A percentile compares a stretch with the other conserved stretches of the same genome.
Conservation (phyloP, 2,888 invertebrate species). For the Hypselothyrea guttata region DNA sequence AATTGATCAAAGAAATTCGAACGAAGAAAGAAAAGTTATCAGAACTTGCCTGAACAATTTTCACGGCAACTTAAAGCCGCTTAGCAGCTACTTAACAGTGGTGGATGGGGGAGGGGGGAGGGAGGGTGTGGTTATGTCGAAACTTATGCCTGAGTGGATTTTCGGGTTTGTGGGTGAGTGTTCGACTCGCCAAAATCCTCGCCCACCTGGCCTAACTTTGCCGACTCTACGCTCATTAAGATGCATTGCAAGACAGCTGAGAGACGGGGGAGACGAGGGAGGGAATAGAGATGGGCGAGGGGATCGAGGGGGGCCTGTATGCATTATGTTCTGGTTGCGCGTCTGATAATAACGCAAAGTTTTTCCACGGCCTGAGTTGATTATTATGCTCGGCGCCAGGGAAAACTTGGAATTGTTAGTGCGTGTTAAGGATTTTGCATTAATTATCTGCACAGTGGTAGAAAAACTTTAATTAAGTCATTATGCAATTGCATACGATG, state of each 20-base stretch:
- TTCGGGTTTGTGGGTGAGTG: slow-evolving; percentile 24
- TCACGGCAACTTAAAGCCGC: slow-evolving; percentile 72
- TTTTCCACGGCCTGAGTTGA: slow-evolving; percentile 62
- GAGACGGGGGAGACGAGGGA: not conserved
- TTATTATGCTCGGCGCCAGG: slow-evolving; percentile 51
- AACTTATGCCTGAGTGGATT: slow-evolving; percentile 54
- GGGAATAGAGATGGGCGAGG: not conserved
- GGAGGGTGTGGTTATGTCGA: slow-evolving; percentile 1
- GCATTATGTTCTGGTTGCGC: slow-evolving; percentile 56
- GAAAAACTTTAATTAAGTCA: slow-evolving; percentile 70
- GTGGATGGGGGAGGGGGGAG: not conserved
- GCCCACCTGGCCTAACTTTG: slow-evolving; percentile 23
- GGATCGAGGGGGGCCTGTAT: slow-evolving; percentile 11
- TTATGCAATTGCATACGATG: slow-evolving; percentile 63
- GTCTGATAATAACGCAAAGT: slow-evolving; percentile 66
- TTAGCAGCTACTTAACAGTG: slow-evolving; percentile 52
- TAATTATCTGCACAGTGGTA: slow-evolving; percentile 61
- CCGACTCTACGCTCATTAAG: slow-evolving; percentile 60
- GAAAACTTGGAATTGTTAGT: slow-evolving; percentile 70
- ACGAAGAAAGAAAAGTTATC: slow-evolving; percentile 35
- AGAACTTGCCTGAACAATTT: slow-evolving; percentile 53
- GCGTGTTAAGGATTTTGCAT: slow-evolving; percentile 74
- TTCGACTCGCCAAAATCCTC: slow-evolving; percentile 13
- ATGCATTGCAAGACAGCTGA: slow-evolving; percentile 61
- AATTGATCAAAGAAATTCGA: slow-evolving; percentile 62